Percentiles rank a stretch among this genome's conserved stretches.
These are phyloP conservation scores for Coracias cyanogaster DNA, from an alignment of 2,797 vertebrate genomes.

Conservation along the genomic window DNA sequence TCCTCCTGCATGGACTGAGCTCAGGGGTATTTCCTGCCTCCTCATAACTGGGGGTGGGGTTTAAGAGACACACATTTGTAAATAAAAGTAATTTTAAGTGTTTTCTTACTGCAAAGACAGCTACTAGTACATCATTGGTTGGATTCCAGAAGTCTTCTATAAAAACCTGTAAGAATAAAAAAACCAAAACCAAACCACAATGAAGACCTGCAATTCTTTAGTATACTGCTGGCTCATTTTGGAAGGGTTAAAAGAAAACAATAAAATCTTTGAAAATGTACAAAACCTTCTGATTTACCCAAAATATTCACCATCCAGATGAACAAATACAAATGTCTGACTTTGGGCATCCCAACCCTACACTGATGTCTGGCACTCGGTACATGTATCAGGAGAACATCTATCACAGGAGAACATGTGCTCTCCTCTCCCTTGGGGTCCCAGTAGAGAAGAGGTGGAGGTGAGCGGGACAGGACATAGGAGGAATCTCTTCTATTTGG, in stretches of 20 bases:
- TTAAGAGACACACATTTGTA: neutral
- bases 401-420: neutral
- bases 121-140: accelerated
- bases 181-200: neutral
- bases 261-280: neutral
- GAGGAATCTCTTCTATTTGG: neutral
- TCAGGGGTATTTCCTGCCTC: neutral
- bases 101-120: constrained; percentile 59
- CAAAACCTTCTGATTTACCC: neutral
- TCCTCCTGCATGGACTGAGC: neutral
- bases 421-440: neutral
- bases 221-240: neutral
- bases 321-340: neutral
- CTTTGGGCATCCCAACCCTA: neutral
- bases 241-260: neutral
- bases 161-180: neutral
- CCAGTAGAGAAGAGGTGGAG: neutral
- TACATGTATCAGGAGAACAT: accelerated
- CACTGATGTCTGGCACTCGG: neutral
- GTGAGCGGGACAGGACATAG: neutral
- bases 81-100: neutral
- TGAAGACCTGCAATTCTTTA: neutral
- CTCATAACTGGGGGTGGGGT: neutral
- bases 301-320: neutral
- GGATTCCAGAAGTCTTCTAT: accelerated